These are phyloP conservation scores for Phthorimaea operculella DNA, from an alignment of 1,140 invertebrate genomes.

Conservation along the genomic window DNA sequence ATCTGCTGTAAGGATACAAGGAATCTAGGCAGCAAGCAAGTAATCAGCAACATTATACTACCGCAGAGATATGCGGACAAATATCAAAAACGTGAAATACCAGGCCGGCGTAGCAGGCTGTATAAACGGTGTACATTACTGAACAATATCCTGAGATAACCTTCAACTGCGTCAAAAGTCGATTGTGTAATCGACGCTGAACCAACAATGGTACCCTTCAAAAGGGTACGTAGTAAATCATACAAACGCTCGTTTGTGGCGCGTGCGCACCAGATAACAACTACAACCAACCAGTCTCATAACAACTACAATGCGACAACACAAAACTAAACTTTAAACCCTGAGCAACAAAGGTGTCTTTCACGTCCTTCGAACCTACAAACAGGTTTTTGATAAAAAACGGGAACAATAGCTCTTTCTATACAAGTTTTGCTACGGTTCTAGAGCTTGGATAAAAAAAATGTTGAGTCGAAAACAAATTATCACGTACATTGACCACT, in stretches of 20 bases:
- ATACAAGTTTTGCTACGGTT: no score
- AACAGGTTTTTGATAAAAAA: no score
- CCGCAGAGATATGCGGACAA: conserved; percentile 11
- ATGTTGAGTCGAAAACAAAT: no score
- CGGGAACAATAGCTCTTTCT: no score
- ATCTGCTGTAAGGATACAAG: no score
- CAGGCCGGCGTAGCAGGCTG: conserved; percentile 20
- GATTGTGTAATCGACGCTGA: conserved; percentile 47
- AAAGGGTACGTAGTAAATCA: conserved; percentile 43
- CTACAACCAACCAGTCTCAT: conserved; percentile 4
- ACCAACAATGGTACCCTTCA: conserved; percentile 46
- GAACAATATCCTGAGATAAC: conserved; percentile 29
- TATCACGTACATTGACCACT: neutral
- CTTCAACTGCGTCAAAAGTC: conserved; percentile 40
- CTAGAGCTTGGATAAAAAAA: no score
- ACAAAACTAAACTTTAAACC: neutral
- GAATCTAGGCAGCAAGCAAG: neutral
- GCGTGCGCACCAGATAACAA: conserved; percentile 44
- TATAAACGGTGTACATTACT: conserved; percentile 9
- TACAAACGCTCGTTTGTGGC: conserved; percentile 43
- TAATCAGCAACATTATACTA: neutral
- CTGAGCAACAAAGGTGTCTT: neutral
- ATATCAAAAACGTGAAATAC: conserved; percentile 47
- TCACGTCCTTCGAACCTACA: neutral
- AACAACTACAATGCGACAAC: no score